These are phyloP conservation scores for Sylvia atricapilla DNA, from an alignment of 2,113 vertebrate species.

Conservation along the genomic window DNA sequence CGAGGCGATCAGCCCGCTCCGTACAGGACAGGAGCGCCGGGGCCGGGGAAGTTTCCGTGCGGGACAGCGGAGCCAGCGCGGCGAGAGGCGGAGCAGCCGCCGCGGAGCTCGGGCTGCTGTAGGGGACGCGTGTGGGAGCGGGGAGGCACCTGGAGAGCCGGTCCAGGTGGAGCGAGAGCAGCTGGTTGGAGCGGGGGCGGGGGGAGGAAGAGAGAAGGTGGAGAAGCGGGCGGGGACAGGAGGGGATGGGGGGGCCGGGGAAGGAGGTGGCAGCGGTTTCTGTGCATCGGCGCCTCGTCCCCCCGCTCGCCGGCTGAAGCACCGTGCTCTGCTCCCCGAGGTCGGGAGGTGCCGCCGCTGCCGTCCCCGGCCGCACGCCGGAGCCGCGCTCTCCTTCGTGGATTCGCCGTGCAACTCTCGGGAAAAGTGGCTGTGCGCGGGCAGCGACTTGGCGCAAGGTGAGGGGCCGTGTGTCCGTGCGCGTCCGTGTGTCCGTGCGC, in stretches of 20 bases:
- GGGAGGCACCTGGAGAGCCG: slow-evolving; percentile 2
- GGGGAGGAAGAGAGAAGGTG: background rate
- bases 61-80: background rate
- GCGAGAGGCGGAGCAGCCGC: too few relatives aligned
- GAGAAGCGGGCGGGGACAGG: slow-evolving; percentile 25
- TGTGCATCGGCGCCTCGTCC: background rate
- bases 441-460: background rate
- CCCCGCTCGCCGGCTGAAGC: background rate
- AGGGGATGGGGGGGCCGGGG: background rate
- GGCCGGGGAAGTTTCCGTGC: background rate
- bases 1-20: background rate
- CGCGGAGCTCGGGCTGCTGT: background rate
- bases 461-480: background rate
- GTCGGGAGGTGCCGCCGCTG: background rate
- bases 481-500: background rate
- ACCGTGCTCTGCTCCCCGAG: background rate
- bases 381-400: background rate
- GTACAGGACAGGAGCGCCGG: fast-evolving
- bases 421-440: background rate
- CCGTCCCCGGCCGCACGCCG: background rate
- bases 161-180: slow-evolving; percentile 5
- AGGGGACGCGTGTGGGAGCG: background rate
- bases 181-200: background rate
- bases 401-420: fast-evolving
- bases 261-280: background rate